Evolutionary conservation across 2,797 vertebrate species (phyloP).

Genomic region (Salmo trutta): DNA sequence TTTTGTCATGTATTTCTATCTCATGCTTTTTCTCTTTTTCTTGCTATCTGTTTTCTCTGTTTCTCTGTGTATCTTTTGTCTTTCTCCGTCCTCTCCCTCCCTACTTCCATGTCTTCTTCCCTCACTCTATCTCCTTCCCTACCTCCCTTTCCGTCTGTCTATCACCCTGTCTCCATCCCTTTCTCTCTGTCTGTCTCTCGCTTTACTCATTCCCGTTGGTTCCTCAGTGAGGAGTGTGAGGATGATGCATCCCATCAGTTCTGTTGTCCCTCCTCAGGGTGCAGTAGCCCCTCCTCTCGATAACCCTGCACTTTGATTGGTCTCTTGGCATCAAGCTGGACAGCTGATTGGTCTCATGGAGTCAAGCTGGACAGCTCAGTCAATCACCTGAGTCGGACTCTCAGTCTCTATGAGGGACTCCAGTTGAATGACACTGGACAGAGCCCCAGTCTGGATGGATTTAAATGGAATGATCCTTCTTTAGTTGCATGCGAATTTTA

Average conservation of each 20-base stretch:
- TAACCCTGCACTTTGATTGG: slow-evolving; percentile 75
- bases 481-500: background rate
- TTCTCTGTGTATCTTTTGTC: slow-evolving; percentile 19
- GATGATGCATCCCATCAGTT: slow-evolving; percentile 87
- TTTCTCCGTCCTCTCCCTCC: background rate
- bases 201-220: slow-evolving; percentile 59
- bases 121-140: no score
- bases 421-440: background rate
- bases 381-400: background rate
- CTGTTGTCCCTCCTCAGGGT: slow-evolving; percentile 89
- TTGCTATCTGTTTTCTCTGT: slow-evolving; percentile 4
- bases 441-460: background rate
- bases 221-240: slow-evolving; percentile 78
- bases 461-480: background rate
- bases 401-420: background rate
- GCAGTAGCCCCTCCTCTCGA: slow-evolving; percentile 89
- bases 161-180: slow-evolving; percentile 21
- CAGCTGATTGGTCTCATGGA: background rate
- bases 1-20: slow-evolving; percentile 28
- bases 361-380: background rate
- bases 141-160: background rate
- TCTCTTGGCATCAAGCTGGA: background rate
- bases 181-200: slow-evolving; percentile 33
- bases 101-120: no score
- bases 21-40: slow-evolving; percentile 3